Percentiles rank a stretch among this genome's conserved stretches.
Evolutionary conservation across 2,888 invertebrate genomes (phyloP).

Genomic region (Heteromyza rotundicornis): DNA sequence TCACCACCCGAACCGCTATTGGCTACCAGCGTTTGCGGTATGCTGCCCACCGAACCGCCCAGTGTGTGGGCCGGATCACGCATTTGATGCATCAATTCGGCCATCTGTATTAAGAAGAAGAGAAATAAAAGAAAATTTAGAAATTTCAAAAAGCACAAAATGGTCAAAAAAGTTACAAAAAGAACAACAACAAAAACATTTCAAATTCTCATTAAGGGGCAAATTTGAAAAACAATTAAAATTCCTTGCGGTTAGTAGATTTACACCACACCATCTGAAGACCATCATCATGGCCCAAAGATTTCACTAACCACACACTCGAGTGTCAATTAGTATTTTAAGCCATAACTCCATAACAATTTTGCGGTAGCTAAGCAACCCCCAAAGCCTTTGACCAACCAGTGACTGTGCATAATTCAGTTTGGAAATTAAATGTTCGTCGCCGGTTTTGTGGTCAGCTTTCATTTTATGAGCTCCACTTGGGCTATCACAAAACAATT

Average conservation of each 20-base stretch:
- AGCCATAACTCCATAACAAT: neutral
- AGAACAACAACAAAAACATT: neutral
- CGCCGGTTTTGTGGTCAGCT: too few species aligned
- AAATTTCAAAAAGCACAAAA: too few species aligned
- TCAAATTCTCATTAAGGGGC: neutral
- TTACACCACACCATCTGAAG: too few species aligned
- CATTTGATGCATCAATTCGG: slow-evolving; percentile 63
- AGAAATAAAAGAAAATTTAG: neutral
- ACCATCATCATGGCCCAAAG: too few species aligned
- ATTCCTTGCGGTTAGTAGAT: too few species aligned
- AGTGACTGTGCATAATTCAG: too few species aligned
- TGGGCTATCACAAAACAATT: too few species aligned
- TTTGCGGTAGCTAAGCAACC: neutral
- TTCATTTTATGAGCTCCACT: too few species aligned
- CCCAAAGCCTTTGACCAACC: too few species aligned
- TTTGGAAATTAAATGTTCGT: too few species aligned
- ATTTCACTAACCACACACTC: too few species aligned
- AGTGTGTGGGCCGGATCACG: slow-evolving; percentile 62
- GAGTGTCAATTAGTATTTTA: neutral
- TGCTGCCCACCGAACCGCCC: slow-evolving; percentile 62
- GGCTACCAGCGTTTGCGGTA: slow-evolving; percentile 59
- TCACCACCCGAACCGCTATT: slow-evolving; percentile 37
- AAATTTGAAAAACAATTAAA: neutral
- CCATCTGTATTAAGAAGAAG: slow-evolving; percentile 51
- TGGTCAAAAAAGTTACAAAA: neutral